Evolutionary conservation across 2,113 vertebrate species (phyloP), one percentile per base, ranked within the genome.

Genomic region (Dermatemys mawii): DNA sequence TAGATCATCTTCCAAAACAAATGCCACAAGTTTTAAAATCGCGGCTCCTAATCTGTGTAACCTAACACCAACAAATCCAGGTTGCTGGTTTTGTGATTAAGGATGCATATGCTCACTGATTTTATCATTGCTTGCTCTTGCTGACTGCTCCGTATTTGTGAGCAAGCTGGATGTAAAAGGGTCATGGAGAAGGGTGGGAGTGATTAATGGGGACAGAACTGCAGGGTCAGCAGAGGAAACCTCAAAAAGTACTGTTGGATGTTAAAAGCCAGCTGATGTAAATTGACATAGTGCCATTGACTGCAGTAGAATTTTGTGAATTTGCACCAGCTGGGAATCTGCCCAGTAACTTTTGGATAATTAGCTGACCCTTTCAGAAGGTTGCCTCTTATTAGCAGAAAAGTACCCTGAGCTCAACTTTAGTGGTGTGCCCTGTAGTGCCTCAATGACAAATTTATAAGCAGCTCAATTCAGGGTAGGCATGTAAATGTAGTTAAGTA

Each of bases 1-100:
- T 46, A 95, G 90, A 90, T 97, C 92, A 44, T 97, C 81, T 96
- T 97, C 53, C 90, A 90, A 89, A 95, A 89, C 90, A 96, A 55
- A 81, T 63, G 90, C 78, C 60, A 85, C 50, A 63, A 32, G 87
- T 67, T 81, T 91, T 78, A 80, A 94, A 95, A 95, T 90, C 32
- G 0, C 50, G 50, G 78, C 35, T 81, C 90, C 93, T 95, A 54
- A 94, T 92, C 94, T 86, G 54, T 92, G 90, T 96, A 95, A 97
- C 0, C 0, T 24, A 91, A 95, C 85, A 94, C 92, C 8, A 2
- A 83, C 81, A 92, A 96, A 92, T 82, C 82, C 86, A 91, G 83
- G 76, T 80, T 3, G 0, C 87, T 93, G 91, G 91, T 95, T 94
- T 95, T 95, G 81, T 89, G 82, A 97, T 97, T 96, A 84, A 54